Conservation (phyloP, 2,888 invertebrate genomes). For the Meiosimyza decipiens region DNA sequence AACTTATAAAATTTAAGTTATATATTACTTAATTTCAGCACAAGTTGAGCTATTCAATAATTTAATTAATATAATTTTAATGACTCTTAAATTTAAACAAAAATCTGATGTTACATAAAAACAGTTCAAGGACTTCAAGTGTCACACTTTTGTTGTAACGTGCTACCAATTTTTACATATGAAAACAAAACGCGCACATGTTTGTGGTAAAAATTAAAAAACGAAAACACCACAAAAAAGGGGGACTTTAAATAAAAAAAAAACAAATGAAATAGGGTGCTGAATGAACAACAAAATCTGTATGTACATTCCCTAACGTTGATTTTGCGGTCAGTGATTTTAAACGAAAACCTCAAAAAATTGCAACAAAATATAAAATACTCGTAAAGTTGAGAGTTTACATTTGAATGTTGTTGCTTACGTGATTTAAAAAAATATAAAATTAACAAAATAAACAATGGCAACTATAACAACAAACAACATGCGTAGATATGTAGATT, state of each 20-base stretch:
- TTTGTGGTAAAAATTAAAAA: neutral
- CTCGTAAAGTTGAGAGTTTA: slow-evolving; percentile 1
- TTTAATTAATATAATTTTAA: too few relatives aligned
- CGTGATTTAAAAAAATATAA: slow-evolving; percentile 23
- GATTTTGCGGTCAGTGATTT: slow-evolving; percentile 22
- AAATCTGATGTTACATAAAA: too few relatives aligned
- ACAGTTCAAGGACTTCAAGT: too few relatives aligned
- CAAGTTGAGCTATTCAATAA: too few relatives aligned
- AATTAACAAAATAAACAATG: slow-evolving; percentile 16
- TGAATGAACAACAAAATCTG: neutral
- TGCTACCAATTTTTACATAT: too few relatives aligned
- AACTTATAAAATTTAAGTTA: too few relatives aligned
- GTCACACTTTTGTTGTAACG: too few relatives aligned
- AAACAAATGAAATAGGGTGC: neutral
- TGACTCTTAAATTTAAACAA: too few relatives aligned
- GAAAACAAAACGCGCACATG: too few relatives aligned
- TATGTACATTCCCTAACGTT: neutral
- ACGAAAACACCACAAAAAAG: neutral
- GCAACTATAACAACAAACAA: slow-evolving; percentile 17
- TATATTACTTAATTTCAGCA: too few relatives aligned
- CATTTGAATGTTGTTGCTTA: slow-evolving; percentile 18
- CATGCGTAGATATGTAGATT: slow-evolving; percentile 28
- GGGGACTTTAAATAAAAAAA: neutral
- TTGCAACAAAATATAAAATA: neutral
- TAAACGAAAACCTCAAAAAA: neutral